These are phyloP conservation scores for Drosophila seguyi DNA, from an alignment of 1,140 invertebrate genomes.

Conservation along the genomic window DNA sequence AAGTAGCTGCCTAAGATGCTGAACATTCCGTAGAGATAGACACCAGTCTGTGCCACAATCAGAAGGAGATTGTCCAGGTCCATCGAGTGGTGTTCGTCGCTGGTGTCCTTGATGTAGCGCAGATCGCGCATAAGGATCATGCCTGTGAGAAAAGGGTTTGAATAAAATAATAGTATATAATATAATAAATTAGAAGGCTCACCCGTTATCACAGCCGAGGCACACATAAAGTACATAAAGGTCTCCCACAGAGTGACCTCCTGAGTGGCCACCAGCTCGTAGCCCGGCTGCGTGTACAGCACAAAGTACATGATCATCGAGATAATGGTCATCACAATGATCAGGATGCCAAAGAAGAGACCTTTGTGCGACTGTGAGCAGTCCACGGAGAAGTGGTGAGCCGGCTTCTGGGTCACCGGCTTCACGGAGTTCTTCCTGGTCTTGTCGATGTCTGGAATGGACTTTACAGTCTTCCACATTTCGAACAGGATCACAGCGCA, in stretches of 20 bases:
- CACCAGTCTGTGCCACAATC: constrained; percentile 94
- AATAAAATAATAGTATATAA: not conserved
- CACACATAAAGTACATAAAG: constrained; percentile 87
- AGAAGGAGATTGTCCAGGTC: constrained; percentile 94
- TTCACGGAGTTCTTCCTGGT: constrained; percentile 77
- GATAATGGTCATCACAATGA: constrained; percentile 94
- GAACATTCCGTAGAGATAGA: constrained; percentile 95
- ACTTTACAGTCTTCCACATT: constrained; percentile 91
- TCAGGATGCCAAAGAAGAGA: constrained; percentile 93
- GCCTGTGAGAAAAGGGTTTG: constrained; percentile 76
- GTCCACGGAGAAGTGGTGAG: constrained; percentile 94
- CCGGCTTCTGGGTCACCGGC: constrained; percentile 80
- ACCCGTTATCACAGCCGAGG: constrained; percentile 74
- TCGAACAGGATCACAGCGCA: constrained; percentile 94
- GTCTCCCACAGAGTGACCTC: constrained; percentile 92
- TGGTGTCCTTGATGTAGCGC: constrained; percentile 87
- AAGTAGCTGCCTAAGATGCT: constrained; percentile 93
- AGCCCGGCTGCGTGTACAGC: constrained; percentile 89
- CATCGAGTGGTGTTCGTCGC: constrained; percentile 86
- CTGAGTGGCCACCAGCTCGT: constrained; percentile 89
- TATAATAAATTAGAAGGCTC: not conserved
- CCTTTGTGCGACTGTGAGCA: constrained; percentile 95
- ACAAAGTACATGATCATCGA: constrained; percentile 97
- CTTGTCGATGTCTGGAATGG: constrained; percentile 79
- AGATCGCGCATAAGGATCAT: constrained; percentile 88